Evolutionary conservation across 2,797 vertebrate species (phyloP), one percentile per base, ranked within the genome.

Genomic region (Enteromius afrohamiltoni): DNA sequence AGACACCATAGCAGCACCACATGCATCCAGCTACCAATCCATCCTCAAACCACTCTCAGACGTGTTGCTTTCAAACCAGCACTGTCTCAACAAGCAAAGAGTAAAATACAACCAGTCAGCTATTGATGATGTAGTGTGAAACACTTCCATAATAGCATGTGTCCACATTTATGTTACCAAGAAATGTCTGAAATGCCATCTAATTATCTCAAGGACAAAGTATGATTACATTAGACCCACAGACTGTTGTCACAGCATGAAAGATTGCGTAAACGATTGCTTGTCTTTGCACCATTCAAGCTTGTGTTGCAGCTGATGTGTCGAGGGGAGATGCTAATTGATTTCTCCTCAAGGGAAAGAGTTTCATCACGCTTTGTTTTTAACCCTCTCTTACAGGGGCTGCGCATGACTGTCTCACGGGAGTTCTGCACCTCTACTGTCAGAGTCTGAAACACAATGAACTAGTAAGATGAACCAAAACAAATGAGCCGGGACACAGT

Each of bases 311-410:
- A 62, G 83, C 70, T 77, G 82, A 78, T 78, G 81, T 79, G 78
- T 79, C 65, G 74, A 87, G 79, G 85, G 83, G 86, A 88, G 71
- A 79, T 83, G 84, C 80, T 94, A 93, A 95, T 93, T 94, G 92
- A 95, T 95, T 95, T 93, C 91, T 90, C 85, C 91, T 91, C 86
- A 47, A 55, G 92, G 93, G 92, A 91, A 79, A 82, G 88, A 85
- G 89, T 95, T 95, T 95, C 94, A 95, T 95, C 94, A 95, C 93
- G 83, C 89, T 88, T 84, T 94, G 93, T 94, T 95, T 94, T 95
- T 92, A 93, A 93, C 89, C 90, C 88, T 87, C 88, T 92, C 90
- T 92, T 91, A 90, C 88, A 89, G 88, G 88, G 90, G 90, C 77
- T 87, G 92, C 90, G 88, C 91, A 90, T 78, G 86, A 90, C 79